phyloP scores from a whole-genome alignment of 92 coral and sea anemone genomes.

The Isaurus tuberculatus region DNA sequence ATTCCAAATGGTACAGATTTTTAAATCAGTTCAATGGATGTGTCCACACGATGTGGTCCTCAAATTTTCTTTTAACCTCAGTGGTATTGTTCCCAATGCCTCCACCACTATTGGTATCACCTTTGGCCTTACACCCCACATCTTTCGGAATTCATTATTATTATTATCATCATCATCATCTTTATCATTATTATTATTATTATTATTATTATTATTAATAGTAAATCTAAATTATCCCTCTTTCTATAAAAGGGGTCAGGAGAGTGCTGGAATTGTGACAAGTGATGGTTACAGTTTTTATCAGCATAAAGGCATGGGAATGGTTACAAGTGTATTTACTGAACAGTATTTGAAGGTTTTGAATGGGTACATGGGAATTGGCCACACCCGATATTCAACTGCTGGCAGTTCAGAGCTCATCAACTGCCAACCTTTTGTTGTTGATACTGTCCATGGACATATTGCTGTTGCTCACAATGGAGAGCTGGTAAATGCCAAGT shows the following conservation, averaged over 20 bases:
- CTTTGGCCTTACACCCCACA: too few species aligned
- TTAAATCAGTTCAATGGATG: too few species aligned
- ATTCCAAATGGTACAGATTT: too few species aligned
- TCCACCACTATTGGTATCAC: too few species aligned
- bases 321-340: slow-evolving; percentile 80
- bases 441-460: slow-evolving; percentile 92
- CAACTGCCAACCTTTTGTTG: slow-evolving; percentile 98
- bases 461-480: slow-evolving; percentile 99
- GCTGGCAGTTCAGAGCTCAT: slow-evolving; percentile 89
- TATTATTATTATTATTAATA: neutral
- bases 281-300: slow-evolving; percentile 79
- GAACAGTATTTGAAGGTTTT: slow-evolving; percentile 78
- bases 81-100: too few species aligned
- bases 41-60: too few species aligned
- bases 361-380: slow-evolving; percentile 95
- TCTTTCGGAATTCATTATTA: too few species aligned
- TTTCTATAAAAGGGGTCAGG: slow-evolving; percentile 82
- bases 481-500: slow-evolving; percentile 92
- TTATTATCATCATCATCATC: too few species aligned
- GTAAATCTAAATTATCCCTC: neutral
- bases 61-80: too few species aligned
- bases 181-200: too few species aligned
- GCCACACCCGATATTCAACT: slow-evolving; percentile 97
- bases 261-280: slow-evolving; percentile 97
- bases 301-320: slow-evolving; percentile 97